Evolutionary conservation across 2,113 vertebrate species (phyloP).

Genomic region (Sphyrna mokarran): DNA sequence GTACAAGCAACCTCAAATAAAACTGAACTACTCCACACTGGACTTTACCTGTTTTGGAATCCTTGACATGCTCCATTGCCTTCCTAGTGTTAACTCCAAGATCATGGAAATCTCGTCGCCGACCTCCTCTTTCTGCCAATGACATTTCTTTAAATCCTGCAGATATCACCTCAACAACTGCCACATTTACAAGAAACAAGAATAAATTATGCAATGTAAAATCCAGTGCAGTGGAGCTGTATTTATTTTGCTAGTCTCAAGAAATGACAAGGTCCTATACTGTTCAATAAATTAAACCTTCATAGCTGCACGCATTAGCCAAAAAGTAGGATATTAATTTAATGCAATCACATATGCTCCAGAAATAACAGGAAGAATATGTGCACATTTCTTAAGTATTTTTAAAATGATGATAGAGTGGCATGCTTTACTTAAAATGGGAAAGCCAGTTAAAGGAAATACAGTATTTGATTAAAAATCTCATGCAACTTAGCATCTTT

Average conservation of each 20-base stretch:
- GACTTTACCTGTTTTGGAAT: constrained; percentile 71
- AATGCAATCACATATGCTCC: background rate
- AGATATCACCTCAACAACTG: constrained; percentile 65
- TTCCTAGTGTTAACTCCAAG: constrained; percentile 74
- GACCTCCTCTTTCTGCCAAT: constrained; percentile 75
- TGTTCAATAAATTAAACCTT: background rate
- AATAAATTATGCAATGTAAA: background rate
- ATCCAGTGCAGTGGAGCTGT: background rate
- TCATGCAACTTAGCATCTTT: background rate
- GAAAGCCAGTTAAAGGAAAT: background rate
- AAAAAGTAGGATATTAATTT: background rate
- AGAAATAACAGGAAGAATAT: background rate
- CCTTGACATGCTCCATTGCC: constrained; percentile 75
- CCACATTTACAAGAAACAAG: constrained; percentile 14
- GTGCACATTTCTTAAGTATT: background rate
- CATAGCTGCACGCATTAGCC: background rate
- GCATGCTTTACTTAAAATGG: background rate
- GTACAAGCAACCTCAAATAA: background rate
- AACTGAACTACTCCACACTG: background rate
- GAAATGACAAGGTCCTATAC: background rate
- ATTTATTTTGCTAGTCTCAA: background rate
- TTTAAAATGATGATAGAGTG: background rate
- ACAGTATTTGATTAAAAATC: background rate
- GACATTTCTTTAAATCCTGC: constrained; percentile 78
- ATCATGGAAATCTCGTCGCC: constrained; percentile 74